Evolutionary conservation across 2,113 vertebrate genomes (phyloP), one percentile per base, ranked within the genome.

Genomic region (Oostethus manadensis): DNA sequence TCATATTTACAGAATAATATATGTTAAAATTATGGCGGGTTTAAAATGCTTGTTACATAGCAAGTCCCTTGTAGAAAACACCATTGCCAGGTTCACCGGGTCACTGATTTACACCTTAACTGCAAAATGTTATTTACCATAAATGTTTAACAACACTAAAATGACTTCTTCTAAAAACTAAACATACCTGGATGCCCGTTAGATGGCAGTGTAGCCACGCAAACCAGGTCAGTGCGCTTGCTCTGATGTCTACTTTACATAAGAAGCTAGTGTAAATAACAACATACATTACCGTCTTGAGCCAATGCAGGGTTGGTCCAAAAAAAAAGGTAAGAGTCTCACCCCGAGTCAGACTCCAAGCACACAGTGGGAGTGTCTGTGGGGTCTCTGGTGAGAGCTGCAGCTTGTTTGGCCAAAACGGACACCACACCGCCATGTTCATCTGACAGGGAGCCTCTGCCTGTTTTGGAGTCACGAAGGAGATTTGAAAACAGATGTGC

Each of bases 271-370:
- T 10, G 35, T 38, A 38, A 38, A 38, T 42, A 42, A 42, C 38
- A 42, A 42, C 38, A 42, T 42, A 42, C 38, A 42, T 42, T 4
- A 42, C 38, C 38, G 10, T 8, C 7, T 10, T 35, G 33, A 35
- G 10, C 33, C 33, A 35, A 35, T 35, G 33, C 33, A 35, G 33
- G 10, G 10, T 6, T 35, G 33, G 33, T 35, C 7, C 33, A 35
- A 35, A 47, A 61, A 29, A 51, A 38, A 44, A 51, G 0, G 8
- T 51, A 44, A 1, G 2, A 6, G 62, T 51, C 92, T 92, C 80
- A 99, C 96, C 96, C 96, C 0, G 82, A 92, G 63, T 99, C 95
- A 0, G 94, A 97, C 78, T 99, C 97, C 78, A 99, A 86, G 68
- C 96, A 98, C 59, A 99, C 94, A 18, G 97, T 94, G 0, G 97